phyloP scores from a whole-genome alignment of 1,140 invertebrate genomes.

The Lordiphosa mommai region DNA sequence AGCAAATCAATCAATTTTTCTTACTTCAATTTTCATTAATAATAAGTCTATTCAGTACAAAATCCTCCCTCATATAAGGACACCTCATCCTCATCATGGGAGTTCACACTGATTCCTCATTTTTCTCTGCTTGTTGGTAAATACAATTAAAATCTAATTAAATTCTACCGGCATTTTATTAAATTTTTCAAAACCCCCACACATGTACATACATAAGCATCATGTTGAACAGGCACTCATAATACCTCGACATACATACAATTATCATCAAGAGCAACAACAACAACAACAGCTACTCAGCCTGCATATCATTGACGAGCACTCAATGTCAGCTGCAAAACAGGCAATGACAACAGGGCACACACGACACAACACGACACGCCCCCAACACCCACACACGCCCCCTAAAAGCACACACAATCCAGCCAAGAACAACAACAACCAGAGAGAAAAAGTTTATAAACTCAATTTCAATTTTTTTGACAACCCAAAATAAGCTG shows the following conservation, averaged over 20 bases:
- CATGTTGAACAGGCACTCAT: constrained; percentile 71
- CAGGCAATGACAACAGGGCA: constrained; percentile 65
- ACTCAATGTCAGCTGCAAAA: constrained; percentile 75
- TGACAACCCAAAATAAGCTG: constrained; percentile 41
- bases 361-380: constrained; percentile 35
- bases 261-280: constrained; percentile 50
- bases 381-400: constrained; percentile 28
- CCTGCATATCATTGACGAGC: constrained; percentile 72
- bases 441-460: constrained; percentile 50
- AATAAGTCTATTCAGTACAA: background rate
- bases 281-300: constrained; percentile 31
- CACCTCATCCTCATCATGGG: constrained; percentile 1
- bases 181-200: constrained; percentile 41
- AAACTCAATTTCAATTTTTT: constrained; percentile 72
- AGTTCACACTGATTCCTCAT: background rate
- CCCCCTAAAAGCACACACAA: constrained; percentile 44
- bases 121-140: constrained; percentile 35
- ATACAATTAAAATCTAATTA: constrained; percentile 76
- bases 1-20: constrained; percentile 4
- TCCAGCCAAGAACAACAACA: constrained; percentile 28
- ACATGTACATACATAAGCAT: constrained; percentile 37
- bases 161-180: constrained; percentile 73
- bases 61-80: background rate
- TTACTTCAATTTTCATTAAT: background rate
- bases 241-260: constrained; percentile 41